phyloP scores from a whole-genome alignment of 1,140 invertebrate genomes.

The Brachionus paranguensis region DNA sequence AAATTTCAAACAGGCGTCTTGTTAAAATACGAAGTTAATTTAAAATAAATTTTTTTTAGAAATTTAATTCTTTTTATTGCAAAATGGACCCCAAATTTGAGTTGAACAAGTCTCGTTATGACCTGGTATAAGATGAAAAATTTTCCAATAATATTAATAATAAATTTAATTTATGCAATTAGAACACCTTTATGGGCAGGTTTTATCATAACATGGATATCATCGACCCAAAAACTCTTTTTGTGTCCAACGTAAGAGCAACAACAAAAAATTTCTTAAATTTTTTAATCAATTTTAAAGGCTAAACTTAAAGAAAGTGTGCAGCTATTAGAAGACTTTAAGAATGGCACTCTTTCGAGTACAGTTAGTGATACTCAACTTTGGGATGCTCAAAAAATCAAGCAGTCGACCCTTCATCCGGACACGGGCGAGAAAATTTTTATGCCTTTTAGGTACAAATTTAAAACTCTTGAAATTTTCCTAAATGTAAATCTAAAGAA shows the following conservation, averaged over 20 bases:
- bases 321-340: conserved; percentile 52
- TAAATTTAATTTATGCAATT: conserved; percentile 40
- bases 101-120: conserved; percentile 50
- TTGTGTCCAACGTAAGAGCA: conserved; percentile 41
- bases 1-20: neutral
- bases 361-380: conserved; percentile 52
- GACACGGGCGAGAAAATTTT: conserved; percentile 59
- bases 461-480: neutral
- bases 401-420: conserved; percentile 58
- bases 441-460: conserved; percentile 54
- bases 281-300: conserved; percentile 44
- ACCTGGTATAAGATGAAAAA: conserved; percentile 45
- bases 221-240: conserved; percentile 55
- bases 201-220: conserved; percentile 55
- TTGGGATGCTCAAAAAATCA: conserved; percentile 59
- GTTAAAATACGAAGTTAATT: conserved; percentile 20
- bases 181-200: conserved; percentile 55
- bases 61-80: neutral
- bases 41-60: conserved; percentile 4
- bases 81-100: conserved; percentile 49
- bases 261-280: too few species aligned
- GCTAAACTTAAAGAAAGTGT: conserved; percentile 49
- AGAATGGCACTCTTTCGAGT: conserved; percentile 45
- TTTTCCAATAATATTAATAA: neutral
- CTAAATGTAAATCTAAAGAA: neutral